phyloP scores from a whole-genome alignment of 2,797 vertebrate species.

The Phataginus tricuspis region DNA sequence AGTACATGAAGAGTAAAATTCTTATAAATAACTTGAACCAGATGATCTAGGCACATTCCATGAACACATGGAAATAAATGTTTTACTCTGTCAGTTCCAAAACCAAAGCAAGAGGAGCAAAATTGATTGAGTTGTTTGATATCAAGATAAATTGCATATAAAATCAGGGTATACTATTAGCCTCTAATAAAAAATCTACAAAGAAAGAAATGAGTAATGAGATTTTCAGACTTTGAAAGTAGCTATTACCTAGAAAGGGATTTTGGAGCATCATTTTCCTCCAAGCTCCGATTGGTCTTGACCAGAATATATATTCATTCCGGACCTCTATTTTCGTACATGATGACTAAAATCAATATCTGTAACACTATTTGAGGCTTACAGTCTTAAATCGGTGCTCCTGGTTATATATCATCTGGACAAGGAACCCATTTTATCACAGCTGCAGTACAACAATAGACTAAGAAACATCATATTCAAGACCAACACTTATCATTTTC shows the following conservation, averaged over 20 bases:
- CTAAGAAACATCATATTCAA: neutral
- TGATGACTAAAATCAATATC: neutral
- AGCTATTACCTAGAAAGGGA: neutral
- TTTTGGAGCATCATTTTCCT: no score
- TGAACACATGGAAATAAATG: no score
- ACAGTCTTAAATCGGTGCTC: no score
- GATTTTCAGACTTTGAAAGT: neutral
- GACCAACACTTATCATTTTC: no score
- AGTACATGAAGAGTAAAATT: neutral
- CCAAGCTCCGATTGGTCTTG: neutral
- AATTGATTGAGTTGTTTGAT: neutral
- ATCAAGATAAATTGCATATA: neutral
- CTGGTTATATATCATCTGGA: no score
- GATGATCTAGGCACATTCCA: neutral
- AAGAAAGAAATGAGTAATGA: neutral
- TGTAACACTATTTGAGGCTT: neutral
- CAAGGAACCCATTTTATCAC: neutral
- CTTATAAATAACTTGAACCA: neutral
- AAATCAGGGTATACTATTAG: neutral
- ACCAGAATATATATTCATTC: neutral
- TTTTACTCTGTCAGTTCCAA: neutral
- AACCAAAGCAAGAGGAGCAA: neutral
- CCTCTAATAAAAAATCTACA: neutral
- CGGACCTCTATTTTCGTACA: neutral
- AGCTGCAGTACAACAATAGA: neutral